Percentiles rank a stretch among this genome's conserved stretches.
Conservation (phyloP, 2,888 invertebrate genomes). For the Phorcus lineatus region DNA sequence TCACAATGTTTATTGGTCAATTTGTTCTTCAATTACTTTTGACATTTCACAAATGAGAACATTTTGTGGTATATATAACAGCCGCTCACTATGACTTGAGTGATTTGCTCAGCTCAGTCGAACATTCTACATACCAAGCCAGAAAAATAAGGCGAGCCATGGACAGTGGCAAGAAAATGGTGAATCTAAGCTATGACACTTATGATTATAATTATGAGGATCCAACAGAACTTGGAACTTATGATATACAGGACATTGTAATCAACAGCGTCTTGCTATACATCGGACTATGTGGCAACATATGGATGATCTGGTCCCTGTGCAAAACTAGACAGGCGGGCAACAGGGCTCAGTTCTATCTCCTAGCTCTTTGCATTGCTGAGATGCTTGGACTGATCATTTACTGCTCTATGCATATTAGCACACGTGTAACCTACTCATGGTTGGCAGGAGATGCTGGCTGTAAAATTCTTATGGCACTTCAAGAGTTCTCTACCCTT, state of each 20-base stretch:
- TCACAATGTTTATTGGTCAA: no score
- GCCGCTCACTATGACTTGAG: no score
- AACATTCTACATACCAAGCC: no score
- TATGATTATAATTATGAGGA: background rate
- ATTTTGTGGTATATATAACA: no score
- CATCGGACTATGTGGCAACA: background rate
- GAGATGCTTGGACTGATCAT: background rate
- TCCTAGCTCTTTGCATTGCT: background rate
- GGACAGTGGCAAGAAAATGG: background rate
- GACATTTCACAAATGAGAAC: no score
- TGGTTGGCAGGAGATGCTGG: background rate
- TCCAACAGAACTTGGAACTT: background rate
- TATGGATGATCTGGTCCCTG: slow-evolving; percentile 1
- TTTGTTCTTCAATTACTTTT: no score
- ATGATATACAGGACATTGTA: background rate
- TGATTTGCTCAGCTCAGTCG: no score
- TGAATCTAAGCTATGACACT: background rate
- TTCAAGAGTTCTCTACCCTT: background rate
- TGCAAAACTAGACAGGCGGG: background rate
- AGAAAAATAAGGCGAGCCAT: no score
- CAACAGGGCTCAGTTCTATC: background rate
- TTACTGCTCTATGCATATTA: background rate
- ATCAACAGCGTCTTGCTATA: background rate
- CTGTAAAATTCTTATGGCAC: background rate
- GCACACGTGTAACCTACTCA: background rate